Base-by-base conservation (phyloP, 2,797 vertebrate genomes). In the Crocidura indochinensis region DNA sequence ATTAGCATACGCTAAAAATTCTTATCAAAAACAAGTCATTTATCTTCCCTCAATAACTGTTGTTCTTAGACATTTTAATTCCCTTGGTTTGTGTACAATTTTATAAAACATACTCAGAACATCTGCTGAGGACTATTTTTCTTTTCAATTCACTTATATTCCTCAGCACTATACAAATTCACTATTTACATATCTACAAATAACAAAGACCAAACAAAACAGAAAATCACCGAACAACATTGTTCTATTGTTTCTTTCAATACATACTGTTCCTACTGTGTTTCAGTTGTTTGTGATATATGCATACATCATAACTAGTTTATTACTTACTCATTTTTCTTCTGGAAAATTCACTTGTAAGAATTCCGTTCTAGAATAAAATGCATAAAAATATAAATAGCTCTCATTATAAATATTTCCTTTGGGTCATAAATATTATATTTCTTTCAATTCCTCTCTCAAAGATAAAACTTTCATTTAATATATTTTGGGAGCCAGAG, bases 141-240 rank as follows among this genome's bases (percentile, higher is more conserved):
- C 60, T 92, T 68, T 38, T 79, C 67, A 86, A 71, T 75, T 86
- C 73, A 78, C 64, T 82, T 82, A 31, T 8, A 29, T 80, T 86
- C 27, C 64, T 89, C 7, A 26, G 20, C 6, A 72, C 56, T 49
- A 31, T 60, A 9, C 81, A 27, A 87, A 73, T 64, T 93, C 51
- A 69, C 27, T 84, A 88, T 88, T 94, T 88, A 86, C 22, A 86
- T 26, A 24, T 76, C 8, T 87, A 22, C 15, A 93, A 72, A 91
- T 88, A 84, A 44, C 26, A 87, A 80, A 93, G 72, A 20, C 46
- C 31, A 53, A 86, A 85, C 29, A 85, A 79, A 91, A 84, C 14
- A 87, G 60, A 87, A 94, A 90, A 88, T 84, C 31, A 88, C 9
- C 22, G 91, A 76, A 11, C 46, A 86, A 73, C 51, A 88, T 80